These are phyloP conservation scores for Aphaenogaster rudis DNA, from an alignment of 1,140 invertebrate genomes.

Conservation along the genomic window DNA sequence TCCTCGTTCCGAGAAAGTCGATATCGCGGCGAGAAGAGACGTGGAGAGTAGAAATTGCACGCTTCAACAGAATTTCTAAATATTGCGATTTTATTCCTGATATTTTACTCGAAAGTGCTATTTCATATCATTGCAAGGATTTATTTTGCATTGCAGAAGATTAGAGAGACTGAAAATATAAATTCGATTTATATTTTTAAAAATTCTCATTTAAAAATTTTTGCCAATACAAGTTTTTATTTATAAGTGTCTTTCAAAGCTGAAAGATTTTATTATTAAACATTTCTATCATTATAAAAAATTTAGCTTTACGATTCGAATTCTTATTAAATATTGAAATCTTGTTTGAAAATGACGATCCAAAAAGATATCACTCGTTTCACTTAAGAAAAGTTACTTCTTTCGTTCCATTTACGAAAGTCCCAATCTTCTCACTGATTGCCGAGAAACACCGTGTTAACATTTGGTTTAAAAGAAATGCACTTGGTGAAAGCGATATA, in stretches of 20 bases:
- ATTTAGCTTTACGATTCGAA: not conserved
- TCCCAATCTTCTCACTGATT: not conserved
- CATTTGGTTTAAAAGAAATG: slow-evolving; percentile 33
- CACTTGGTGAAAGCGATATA: slow-evolving; percentile 32
- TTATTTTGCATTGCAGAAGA: not conserved
- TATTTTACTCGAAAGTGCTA: not conserved
- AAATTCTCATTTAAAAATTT: not conserved
- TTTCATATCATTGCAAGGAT: not conserved
- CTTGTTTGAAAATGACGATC: not conserved
- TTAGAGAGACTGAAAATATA: not conserved
- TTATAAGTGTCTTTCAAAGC: not conserved
- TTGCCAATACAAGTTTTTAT: not conserved
- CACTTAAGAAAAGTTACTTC: not conserved
- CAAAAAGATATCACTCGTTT: not conserved
- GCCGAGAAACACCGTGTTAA: slow-evolving; percentile 1
- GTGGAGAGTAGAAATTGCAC: not conserved
- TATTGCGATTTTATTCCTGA: slow-evolving; percentile 26
- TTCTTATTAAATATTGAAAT: slow-evolving; percentile 17
- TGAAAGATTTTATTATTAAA: not conserved
- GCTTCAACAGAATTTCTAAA: not conserved
- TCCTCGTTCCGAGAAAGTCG: slow-evolving; percentile 15
- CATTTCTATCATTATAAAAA: not conserved
- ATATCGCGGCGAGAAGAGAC: not conserved
- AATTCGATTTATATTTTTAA: not conserved
- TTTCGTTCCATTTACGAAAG: not conserved